These are phyloP conservation scores for Tadarida brasiliensis DNA, from an alignment of 2,797 vertebrate species.

Conservation along the genomic window DNA sequence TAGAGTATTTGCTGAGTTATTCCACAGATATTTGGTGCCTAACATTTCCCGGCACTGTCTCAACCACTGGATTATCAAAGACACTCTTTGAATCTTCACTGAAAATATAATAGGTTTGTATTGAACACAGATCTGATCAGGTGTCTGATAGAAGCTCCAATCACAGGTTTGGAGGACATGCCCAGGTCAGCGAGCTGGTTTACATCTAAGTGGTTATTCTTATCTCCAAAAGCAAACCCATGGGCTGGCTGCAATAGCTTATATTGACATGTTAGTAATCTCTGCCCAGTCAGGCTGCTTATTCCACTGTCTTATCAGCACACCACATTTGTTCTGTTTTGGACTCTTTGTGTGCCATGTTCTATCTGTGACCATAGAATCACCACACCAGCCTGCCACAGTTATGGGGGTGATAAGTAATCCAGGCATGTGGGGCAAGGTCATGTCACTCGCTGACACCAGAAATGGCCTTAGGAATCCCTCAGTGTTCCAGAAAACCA, in stretches of 20 bases:
- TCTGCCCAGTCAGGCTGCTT: neutral
- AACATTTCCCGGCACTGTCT: neutral
- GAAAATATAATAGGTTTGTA: neutral
- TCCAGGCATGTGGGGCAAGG: neutral
- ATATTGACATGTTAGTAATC: neutral
- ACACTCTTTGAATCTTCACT: neutral
- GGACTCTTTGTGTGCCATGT: neutral
- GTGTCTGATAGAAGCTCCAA: neutral
- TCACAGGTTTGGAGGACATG: neutral
- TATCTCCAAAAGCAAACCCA: neutral
- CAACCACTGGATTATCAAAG: neutral
- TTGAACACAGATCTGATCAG: neutral
- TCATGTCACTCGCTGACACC: neutral
- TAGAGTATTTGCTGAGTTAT: neutral
- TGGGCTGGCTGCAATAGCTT: neutral
- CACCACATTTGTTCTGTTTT: neutral
- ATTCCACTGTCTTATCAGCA: neutral
- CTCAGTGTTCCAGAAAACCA: neutral
- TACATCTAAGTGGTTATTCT: neutral
- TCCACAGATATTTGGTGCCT: no score
- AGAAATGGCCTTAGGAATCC: neutral
- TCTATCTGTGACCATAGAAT: neutral
- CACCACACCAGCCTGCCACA: neutral
- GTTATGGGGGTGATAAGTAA: neutral
- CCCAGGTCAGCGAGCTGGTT: neutral